These are phyloP conservation scores for Zophobas morio DNA, from an alignment of 1,140 invertebrate genomes.

Conservation along the genomic window DNA sequence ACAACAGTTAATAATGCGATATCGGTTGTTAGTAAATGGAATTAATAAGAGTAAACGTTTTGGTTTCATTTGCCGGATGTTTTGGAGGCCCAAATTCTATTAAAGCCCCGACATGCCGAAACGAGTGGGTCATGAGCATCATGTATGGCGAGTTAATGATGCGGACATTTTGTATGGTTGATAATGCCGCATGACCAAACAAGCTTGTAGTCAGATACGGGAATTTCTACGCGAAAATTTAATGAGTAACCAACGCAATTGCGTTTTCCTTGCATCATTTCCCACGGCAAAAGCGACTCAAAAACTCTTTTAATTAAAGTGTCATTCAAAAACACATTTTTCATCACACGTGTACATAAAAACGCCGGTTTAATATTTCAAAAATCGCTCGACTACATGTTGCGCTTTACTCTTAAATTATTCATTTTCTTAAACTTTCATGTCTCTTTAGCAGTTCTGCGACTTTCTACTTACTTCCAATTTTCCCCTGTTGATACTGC, in stretches of 20 bases:
- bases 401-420: slow-evolving; percentile 12
- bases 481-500: background rate
- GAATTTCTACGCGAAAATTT: slow-evolving; percentile 17
- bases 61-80: slow-evolving; percentile 14
- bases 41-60: slow-evolving; percentile 31
- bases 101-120: slow-evolving; percentile 13
- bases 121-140: slow-evolving; percentile 38
- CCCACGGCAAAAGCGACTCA: background rate
- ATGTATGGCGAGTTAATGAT: slow-evolving; percentile 31
- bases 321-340: slow-evolving; percentile 9
- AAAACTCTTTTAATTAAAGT: slow-evolving; percentile 8
- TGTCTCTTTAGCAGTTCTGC: slow-evolving; percentile 8
- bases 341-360: background rate
- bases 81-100: slow-evolving; percentile 10
- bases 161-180: slow-evolving; percentile 27
- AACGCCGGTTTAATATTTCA: background rate
- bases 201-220: slow-evolving; percentile 28
- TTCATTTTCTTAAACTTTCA: slow-evolving; percentile 26
- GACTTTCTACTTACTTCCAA: background rate
- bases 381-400: slow-evolving; percentile 8
- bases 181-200: slow-evolving; percentile 37
- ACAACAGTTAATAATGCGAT: slow-evolving; percentile 14
- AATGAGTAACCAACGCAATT: slow-evolving; percentile 1
- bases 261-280: slow-evolving; percentile 22
- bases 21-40: slow-evolving; percentile 20